A percentile compares a stretch with the other conserved stretches of the same genome.
These are phyloP conservation scores for Pseudois nayaur DNA, from an alignment of 2,113 vertebrate species.

Conservation along the genomic window DNA sequence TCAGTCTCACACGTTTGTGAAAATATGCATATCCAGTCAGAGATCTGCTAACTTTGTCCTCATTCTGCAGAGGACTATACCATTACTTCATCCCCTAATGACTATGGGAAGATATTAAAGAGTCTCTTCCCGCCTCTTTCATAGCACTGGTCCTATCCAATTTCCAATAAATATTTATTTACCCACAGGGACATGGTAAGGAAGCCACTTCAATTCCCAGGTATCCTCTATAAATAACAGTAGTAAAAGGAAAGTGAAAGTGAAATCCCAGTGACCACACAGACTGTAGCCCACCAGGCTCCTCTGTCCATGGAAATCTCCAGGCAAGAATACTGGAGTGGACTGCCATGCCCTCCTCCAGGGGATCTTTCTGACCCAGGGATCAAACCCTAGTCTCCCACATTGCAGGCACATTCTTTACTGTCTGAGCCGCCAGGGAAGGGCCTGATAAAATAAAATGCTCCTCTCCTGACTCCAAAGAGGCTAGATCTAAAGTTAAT, in stretches of 20 bases:
- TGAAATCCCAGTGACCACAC: fast-evolving
- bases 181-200: background rate
- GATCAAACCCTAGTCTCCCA: background rate
- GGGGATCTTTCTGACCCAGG: background rate
- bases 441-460: background rate
- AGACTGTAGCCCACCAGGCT: background rate
- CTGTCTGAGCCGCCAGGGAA: background rate
- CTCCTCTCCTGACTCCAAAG: background rate
- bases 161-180: background rate
- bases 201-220: background rate
- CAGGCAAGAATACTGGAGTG: background rate
- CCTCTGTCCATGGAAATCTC: background rate
- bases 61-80: background rate
- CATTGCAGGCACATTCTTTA: background rate
- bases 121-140: background rate
- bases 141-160: background rate
- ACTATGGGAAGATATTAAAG: background rate
- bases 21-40: background rate
- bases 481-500: background rate
- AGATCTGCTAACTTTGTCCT: background rate
- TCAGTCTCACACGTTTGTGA: background rate
- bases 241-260: background rate
- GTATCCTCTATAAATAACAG: background rate
- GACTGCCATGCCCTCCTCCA: background rate
- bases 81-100: background rate